Evolutionary conservation across 2,888 invertebrate species (phyloP), one percentile per base, ranked within the genome.

Genomic region (Lasioglossum pauxillum): DNA sequence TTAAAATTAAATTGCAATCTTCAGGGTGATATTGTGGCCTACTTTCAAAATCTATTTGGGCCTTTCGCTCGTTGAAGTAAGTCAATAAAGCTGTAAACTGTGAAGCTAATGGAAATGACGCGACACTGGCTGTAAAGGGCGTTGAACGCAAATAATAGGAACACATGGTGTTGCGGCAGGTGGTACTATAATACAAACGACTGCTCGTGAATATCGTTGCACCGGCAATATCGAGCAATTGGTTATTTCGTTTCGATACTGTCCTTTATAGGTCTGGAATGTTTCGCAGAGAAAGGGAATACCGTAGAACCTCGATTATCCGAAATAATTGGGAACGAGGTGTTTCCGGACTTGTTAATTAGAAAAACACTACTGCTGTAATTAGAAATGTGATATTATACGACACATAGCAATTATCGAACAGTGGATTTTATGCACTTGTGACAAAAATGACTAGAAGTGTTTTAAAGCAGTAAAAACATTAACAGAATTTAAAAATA

Each of bases 141-240:
- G 74, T 82, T 75, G 78, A 79, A 83, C 82, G 90, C 80, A 87
- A 90, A 88, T 90, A 90, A 88, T 88, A 81, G 86, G 71, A 90
- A 78, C 91, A 89, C 89, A 89, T 90, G 92, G 90, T 84, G 78
- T 81, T 89, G 82, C 77, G 82, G 91, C 91, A 91, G 92, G 91
- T 92, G 91, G 90, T 81, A 85, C 84, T 78, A 82, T 85, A 89
- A 83, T 87, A 31, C 78, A 73, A 80, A 80, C 85, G 88, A 83
- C 82, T 79, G 78, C 79, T 73, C 81, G 75, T 83, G 89, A 87
- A 89, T 90, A 90, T 88, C 85, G 77, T 49, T 44, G 60, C 75
- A 60, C 46, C 67, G 46, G 49, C 57, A 80, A 81, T 85, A 90
- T 84, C 84, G 83, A 73, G 49, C 77, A 78, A 87, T 83, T 82